phyloP scores from a whole-genome alignment of 1,140 invertebrate genomes.

The Tetranychus urticae region DNA sequence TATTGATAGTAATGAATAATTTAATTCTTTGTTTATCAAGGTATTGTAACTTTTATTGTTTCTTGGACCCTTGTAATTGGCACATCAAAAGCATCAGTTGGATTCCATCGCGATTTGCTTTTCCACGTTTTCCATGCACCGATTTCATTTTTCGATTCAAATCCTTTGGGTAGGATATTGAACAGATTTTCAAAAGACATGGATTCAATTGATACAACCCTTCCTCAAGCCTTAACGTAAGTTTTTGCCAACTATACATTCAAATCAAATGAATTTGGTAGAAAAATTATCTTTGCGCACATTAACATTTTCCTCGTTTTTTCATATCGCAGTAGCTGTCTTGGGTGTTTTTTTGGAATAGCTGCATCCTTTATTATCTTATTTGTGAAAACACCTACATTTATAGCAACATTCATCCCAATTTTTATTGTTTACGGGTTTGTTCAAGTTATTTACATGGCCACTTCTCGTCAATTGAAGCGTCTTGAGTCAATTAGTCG shows the following conservation, averaged over 20 bases:
- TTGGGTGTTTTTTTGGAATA: slow-evolving; percentile 34
- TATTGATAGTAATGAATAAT: not conserved
- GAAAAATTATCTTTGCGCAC: slow-evolving; percentile 24
- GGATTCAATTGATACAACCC: slow-evolving; percentile 40
- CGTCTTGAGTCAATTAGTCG: slow-evolving; percentile 78
- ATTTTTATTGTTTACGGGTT: slow-evolving; percentile 18
- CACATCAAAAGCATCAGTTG: slow-evolving; percentile 4
- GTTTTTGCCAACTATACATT: slow-evolving; percentile 39
- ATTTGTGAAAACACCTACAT: not conserved
- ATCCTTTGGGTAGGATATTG: slow-evolving; percentile 16
- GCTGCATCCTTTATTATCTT: not conserved
- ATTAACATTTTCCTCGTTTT: slow-evolving; percentile 25
- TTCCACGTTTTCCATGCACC: slow-evolving; percentile 13
- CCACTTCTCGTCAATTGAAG: slow-evolving; percentile 74
- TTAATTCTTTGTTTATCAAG: not conserved
- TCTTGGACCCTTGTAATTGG: slow-evolving; percentile 1
- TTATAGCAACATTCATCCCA: not conserved
- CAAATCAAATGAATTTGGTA: slow-evolving; percentile 46
- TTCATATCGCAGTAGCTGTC: slow-evolving; percentile 23
- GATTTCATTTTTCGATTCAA: slow-evolving; percentile 18
- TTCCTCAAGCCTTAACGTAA: slow-evolving; percentile 34
- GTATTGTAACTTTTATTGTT: not conserved
- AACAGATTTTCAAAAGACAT: slow-evolving; percentile 27
- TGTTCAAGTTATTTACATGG: not conserved
- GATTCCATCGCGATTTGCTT: slow-evolving; percentile 8